A percentile compares a stretch with the other conserved stretches of the same genome.
These are phyloP conservation scores for Nycteola revayana DNA, from an alignment of 2,888 invertebrate genomes.

Conservation along the genomic window DNA sequence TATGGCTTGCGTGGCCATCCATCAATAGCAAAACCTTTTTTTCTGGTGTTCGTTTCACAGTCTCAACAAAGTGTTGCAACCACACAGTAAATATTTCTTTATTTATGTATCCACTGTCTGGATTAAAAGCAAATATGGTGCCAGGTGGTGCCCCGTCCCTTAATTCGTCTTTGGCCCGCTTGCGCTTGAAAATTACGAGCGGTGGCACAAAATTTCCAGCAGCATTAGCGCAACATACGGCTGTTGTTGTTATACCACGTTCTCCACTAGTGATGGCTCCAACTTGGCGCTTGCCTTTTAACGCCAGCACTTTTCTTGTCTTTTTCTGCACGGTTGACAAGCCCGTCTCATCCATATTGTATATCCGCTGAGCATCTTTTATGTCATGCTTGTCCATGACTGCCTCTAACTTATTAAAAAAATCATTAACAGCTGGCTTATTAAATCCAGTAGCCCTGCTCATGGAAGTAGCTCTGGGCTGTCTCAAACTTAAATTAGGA, in stretches of 20 bases:
- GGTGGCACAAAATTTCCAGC: constrained; percentile 6
- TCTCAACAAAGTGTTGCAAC: constrained; percentile 1
- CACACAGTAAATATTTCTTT: constrained; percentile 1
- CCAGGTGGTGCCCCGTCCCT: constrained; percentile 12
- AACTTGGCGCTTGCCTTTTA: constrained; percentile 10
- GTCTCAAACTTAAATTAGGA: too few species aligned
- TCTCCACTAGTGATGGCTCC: constrained; percentile 7
- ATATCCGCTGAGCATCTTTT: constrained; percentile 2
- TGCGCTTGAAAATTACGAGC: constrained; percentile 9
- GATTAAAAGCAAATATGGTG: constrained; percentile 9
- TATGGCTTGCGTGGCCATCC: constrained; percentile 2
- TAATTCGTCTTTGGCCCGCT: constrained; percentile 8
- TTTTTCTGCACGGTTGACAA: constrained; percentile 4
- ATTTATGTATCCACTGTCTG: constrained; percentile 4
- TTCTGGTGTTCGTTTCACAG: background rate
- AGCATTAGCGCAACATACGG: constrained; percentile 13
- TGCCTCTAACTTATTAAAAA: background rate
- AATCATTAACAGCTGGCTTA: background rate
- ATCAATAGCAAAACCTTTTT: background rate
- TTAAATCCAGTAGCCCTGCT: constrained; percentile 1
- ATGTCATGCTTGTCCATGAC: constrained; percentile 1
- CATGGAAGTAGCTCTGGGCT: too few species aligned
- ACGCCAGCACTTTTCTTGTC: constrained; percentile 2
- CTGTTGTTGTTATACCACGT: constrained; percentile 8
- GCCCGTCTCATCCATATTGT: constrained; percentile 8